A percentile compares a stretch with the other conserved stretches of the same genome.
phyloP scores from a whole-genome alignment of 1,140 invertebrate species.

The Brachionus paranguensis region DNA sequence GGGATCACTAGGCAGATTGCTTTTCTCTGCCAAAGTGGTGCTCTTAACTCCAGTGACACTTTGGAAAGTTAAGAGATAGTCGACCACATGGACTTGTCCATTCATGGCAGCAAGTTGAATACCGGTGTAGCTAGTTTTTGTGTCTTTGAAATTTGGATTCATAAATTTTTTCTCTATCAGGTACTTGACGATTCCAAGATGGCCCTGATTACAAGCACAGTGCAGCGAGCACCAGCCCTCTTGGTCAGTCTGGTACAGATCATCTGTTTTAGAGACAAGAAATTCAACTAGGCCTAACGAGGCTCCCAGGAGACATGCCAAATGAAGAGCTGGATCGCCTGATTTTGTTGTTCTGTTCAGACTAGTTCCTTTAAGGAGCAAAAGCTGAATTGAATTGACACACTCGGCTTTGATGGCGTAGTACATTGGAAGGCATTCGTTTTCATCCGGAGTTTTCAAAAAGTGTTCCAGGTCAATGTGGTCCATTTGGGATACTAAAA shows the following conservation, averaged over 20 bases:
- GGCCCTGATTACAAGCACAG: conserved; percentile 37
- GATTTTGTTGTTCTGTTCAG: conserved; percentile 9
- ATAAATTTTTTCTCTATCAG: conserved; percentile 24
- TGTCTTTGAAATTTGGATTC: conserved; percentile 35
- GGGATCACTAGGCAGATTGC: background rate
- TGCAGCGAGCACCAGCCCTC: conserved; percentile 14
- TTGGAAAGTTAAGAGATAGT: conserved; percentile 6
- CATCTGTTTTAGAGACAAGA: background rate
- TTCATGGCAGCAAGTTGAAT: conserved; percentile 34
- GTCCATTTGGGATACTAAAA: background rate
- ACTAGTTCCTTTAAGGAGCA: background rate
- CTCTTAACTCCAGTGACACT: background rate
- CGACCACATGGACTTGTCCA: background rate
- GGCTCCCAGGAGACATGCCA: conserved; percentile 13
- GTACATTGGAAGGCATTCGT: conserved; percentile 24
- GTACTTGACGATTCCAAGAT: conserved; percentile 18
- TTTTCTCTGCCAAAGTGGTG: background rate
- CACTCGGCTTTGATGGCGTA: conserved; percentile 20
- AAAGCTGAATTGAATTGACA: background rate
- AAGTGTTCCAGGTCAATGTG: background rate
- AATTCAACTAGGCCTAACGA: background rate
- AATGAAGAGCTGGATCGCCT: conserved; percentile 36
- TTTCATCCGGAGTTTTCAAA: conserved; percentile 19
- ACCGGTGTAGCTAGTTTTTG: background rate
- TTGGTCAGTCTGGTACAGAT: conserved; percentile 26